Base-by-base conservation (phyloP, 2,888 invertebrate genomes). In the Melieria omissa region DNA sequence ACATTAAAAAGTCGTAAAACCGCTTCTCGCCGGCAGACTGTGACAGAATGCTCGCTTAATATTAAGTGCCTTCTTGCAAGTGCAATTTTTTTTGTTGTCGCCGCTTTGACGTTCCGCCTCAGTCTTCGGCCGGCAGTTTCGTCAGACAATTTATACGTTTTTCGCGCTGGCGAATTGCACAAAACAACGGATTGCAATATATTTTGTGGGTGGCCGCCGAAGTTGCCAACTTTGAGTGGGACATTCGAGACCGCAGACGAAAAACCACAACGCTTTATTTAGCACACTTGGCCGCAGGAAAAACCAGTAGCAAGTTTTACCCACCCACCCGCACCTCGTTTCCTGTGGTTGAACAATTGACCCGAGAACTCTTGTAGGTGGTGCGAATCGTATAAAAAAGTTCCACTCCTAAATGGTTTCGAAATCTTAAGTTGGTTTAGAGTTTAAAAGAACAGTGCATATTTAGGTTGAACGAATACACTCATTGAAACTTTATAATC, bases 161-260 rank as follows among this genome's bases (percentile, higher is more conserved):
- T 14, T 52, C n/a, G 44, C 45, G 16, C 45, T n/a, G 52, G 5
- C 12, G 52, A 14, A 70, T 45, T 55, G 49, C 62, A 64, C 73
- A 67, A 72, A 76, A 76, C 60, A 74, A 64, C 71, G 71, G 74
- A 76, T 74, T 76, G 77, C 71, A 73, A 74, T 71, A 74, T 76
- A 74, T 76, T 73, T 71, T 75, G 75, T 54, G 76, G 77, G 57
- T 61, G 8, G 54, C 29, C 61, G 2, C 29, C 29, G 29, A n/a
- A 52, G 47, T 4, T 47, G 61, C 29, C 16, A 70, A 65, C 57
- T 70, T 70, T 70, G 54, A 52, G 65, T 65, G 52, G 29, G 65
- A 54, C 65, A 29, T 45, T 47, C 16, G 60, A 29, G 16, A 60
- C 61, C 63, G 16, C 55, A 61, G 49, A 42, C 60, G 67, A 60